Evolutionary conservation across 2,888 invertebrate genomes (phyloP).

Genomic region (Pemphredon lugubris): DNA sequence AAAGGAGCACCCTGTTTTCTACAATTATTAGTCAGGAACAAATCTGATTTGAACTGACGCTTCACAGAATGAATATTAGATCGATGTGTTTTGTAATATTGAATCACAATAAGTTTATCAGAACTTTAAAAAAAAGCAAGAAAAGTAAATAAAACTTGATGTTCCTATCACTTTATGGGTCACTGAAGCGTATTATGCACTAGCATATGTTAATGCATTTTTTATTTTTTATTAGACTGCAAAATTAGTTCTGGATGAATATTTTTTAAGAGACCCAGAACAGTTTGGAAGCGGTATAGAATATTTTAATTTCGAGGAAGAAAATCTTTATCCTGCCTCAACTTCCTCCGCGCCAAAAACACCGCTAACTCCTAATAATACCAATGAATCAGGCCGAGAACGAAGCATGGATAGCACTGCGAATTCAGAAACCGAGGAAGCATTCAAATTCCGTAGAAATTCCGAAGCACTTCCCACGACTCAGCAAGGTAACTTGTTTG

Average conservation of each 20-base stretch:
- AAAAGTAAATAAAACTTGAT: no score
- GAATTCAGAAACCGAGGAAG: slow-evolving; percentile 77
- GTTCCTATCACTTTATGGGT: no score
- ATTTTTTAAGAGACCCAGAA: slow-evolving; percentile 83
- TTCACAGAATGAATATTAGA: no score
- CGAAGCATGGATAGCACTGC: slow-evolving; percentile 72
- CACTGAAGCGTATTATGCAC: no score
- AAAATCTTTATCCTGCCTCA: slow-evolving; percentile 60
- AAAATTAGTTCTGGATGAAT: slow-evolving; percentile 93
- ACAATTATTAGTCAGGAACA: no score
- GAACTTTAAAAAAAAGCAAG: no score
- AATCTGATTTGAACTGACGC: not conserved
- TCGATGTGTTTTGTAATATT: no score
- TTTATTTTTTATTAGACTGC: slow-evolving; percentile 86
- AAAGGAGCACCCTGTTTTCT: no score
- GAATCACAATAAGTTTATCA: no score
- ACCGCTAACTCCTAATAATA: slow-evolving; percentile 55
- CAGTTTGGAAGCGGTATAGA: slow-evolving; percentile 74
- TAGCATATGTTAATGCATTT: no score
- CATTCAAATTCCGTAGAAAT: slow-evolving; percentile 68
- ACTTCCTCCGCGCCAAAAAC: slow-evolving; percentile 63
- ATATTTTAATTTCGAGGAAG: slow-evolving; percentile 78
- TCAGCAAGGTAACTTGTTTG: slow-evolving; percentile 60
- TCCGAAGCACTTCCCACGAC: slow-evolving; percentile 59
- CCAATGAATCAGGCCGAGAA: slow-evolving; percentile 66